phyloP scores from a whole-genome alignment of 2,113 vertebrate species.

The Chaetops frenatus region DNA sequence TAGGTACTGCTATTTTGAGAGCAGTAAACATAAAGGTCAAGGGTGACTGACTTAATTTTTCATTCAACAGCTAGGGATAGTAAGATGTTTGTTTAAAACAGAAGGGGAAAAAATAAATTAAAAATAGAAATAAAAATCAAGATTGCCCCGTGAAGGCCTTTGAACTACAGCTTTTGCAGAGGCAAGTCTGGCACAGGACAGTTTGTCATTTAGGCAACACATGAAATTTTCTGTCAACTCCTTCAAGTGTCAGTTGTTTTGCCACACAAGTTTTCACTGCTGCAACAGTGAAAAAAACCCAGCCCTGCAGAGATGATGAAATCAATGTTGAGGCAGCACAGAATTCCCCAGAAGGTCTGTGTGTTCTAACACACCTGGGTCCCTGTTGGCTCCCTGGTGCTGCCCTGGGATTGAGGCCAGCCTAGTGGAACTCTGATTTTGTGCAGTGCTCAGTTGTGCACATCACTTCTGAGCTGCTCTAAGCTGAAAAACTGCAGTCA shows the following conservation, averaged over 20 bases:
- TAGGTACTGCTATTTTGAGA: not conserved
- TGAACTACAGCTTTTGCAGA: not conserved
- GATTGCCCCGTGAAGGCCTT: not conserved
- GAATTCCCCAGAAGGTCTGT: not conserved
- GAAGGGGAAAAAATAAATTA: not conserved
- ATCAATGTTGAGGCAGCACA: not conserved
- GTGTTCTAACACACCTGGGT: not conserved
- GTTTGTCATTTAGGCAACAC: not conserved
- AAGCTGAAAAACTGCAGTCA: not conserved
- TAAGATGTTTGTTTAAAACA: not conserved
- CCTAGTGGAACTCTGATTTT: accelerated
- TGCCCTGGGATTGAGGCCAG: not conserved
- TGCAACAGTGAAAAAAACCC: not conserved
- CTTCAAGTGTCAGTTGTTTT: not conserved
- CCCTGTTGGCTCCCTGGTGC: not conserved
- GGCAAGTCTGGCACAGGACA: not conserved
- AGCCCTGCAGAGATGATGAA: not conserved
- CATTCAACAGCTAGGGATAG: not conserved
- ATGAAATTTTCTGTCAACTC: not conserved
- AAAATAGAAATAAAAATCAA: not conserved
- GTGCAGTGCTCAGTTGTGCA: not conserved
- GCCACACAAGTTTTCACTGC: not conserved
- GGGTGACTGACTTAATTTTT: not conserved
- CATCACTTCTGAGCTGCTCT: not conserved
- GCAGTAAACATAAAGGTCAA: not conserved